Percentiles rank a stretch among this genome's conserved stretches.
These are phyloP conservation scores for Syndactyla subalaris DNA, from an alignment of 2,797 vertebrate species.

Conservation along the genomic window DNA sequence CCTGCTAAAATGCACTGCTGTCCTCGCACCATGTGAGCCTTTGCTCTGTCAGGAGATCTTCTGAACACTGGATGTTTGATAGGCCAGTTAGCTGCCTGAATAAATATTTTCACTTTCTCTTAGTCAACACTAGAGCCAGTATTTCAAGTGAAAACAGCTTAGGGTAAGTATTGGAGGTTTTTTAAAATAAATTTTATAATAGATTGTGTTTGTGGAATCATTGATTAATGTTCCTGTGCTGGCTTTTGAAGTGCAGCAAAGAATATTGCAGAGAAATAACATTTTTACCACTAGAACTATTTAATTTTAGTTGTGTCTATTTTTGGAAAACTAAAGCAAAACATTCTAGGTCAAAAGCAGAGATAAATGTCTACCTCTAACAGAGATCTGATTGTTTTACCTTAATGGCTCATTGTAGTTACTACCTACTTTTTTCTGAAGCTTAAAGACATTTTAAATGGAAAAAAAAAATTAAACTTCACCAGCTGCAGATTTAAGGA, in stretches of 20 bases:
- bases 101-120: constrained; percentile 39
- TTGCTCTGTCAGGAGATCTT: constrained; percentile 34
- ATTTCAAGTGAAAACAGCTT: neutral
- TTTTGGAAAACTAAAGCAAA: constrained; percentile 29
- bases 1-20: neutral
- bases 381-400: neutral
- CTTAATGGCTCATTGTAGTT: neutral
- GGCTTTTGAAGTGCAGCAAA: neutral
- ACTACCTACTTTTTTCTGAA: neutral
- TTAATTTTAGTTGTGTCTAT: neutral
- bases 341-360: neutral
- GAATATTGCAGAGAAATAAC: neutral
- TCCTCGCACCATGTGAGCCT: neutral
- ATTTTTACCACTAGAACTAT: neutral
- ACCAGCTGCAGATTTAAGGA: neutral
- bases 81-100: neutral
- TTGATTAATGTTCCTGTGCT: neutral
- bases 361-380: neutral
- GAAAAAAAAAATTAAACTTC: neutral
- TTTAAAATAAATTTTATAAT: constrained; percentile 1
- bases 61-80: constrained; percentile 11
- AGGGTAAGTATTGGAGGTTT: neutral
- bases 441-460: neutral
- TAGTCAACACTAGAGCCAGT: neutral
- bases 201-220: neutral